Evolutionary conservation across 2,113 vertebrate species (phyloP).

Genomic region (Cebidichthys violaceus): DNA sequence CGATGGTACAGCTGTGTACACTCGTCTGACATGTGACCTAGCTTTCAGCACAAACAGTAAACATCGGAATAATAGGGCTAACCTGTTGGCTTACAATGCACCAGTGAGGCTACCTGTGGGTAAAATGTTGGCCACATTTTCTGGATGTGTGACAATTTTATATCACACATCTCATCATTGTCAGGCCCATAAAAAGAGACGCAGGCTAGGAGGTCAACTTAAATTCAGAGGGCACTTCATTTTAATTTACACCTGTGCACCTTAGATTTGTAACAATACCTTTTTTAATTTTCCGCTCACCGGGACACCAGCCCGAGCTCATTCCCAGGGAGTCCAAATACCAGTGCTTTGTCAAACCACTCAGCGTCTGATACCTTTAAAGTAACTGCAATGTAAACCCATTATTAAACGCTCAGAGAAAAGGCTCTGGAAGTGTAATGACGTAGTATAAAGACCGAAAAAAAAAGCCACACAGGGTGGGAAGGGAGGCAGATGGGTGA

Average conservation of each 20-base stretch:
- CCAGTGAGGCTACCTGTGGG: slow-evolving; percentile 7
- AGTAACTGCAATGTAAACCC: not conserved
- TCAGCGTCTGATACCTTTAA: not conserved
- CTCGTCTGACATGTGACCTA: slow-evolving; percentile 52
- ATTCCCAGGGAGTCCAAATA: not conserved
- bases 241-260: not conserved
- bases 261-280: not conserved
- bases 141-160: slow-evolving; percentile 1
- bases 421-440: too few species aligned
- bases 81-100: slow-evolving; percentile 27
- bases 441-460: not conserved
- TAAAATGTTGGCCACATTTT: slow-evolving; percentile 4
- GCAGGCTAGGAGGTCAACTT: not conserved
- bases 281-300: not conserved
- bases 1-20: slow-evolving; percentile 48
- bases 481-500: too few species aligned
- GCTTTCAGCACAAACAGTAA: slow-evolving; percentile 41
- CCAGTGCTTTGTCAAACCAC: not conserved
- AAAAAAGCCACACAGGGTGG: too few species aligned
- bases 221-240: not conserved
- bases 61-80: slow-evolving; percentile 56
- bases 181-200: not conserved
- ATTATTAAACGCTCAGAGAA: too few species aligned
- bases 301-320: not conserved
- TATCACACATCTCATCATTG: slow-evolving; percentile 4